Evolutionary conservation across 2,888 invertebrate genomes (phyloP), one percentile per base, ranked within the genome.

Genomic region (Drosophila borealis): DNA sequence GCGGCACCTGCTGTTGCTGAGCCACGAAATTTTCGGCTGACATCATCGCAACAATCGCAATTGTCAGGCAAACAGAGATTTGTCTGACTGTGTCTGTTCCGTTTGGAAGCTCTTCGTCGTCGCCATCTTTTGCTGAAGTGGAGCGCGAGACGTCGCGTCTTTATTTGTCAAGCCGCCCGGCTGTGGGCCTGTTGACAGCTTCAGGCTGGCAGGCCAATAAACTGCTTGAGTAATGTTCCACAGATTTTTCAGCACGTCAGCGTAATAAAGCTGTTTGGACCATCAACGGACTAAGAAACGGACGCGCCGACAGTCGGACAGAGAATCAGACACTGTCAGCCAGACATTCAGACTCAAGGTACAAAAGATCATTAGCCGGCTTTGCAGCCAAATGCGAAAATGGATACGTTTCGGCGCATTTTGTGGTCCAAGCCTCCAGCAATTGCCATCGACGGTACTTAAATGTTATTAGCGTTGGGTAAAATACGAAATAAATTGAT

Each of bases 181-280:
- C 70, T 65, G 53, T 64, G 65, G 60, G 55, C 67, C 68, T 53
- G 83, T 59, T 78, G 81, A 81, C 80, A 80, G 76, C 56, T 48
- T 49, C 70, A 65, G 69, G 54, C 61, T 63, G 64, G 56, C 61
- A 55, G 65, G 74, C 82, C 88, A 88, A 85, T 85, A 88, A 85
- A 85, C 85, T 85, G 62, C 72, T 79, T 88, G 88, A 85, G 73
- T 81, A 81, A 85, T 85, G 86, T 68, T 71, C 69, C 67, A 57
- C 51, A 70, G 74, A 81, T 84, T 79, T 81, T 85, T 85, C 74
- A 82, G 65, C 81, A 64, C 71, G 85, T 88, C 85, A 81, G 88
- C 85, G 85, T 88, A 88, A 85, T 88, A 88, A 82, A 81, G 81
- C 75, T 75, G 81, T 79, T 74, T 41, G 55, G 42, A 48, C 73